phyloP scores from a whole-genome alignment of 2,797 vertebrate genomes.

The Carapus acus region DNA sequence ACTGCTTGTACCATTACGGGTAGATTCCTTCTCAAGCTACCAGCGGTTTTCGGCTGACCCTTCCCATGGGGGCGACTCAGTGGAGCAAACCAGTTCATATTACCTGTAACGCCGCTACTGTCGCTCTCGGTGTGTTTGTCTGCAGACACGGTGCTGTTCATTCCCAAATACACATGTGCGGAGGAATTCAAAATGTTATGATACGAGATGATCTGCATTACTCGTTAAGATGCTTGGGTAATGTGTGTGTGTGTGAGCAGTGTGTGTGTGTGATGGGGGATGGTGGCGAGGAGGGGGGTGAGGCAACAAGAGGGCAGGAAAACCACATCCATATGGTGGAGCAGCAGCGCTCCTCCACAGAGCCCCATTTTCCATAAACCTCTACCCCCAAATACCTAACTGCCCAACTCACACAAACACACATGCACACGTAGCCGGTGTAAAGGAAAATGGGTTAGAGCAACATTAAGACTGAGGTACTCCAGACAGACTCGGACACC shows the following conservation, averaged over 20 bases:
- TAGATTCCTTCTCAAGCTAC: slow-evolving; percentile 33
- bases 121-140: slow-evolving; percentile 46
- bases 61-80: slow-evolving; percentile 37
- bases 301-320: slow-evolving; percentile 50
- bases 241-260: slow-evolving; percentile 48
- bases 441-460: slow-evolving; percentile 57
- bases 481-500: slow-evolving; percentile 47
- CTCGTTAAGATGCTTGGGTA: slow-evolving; percentile 54
- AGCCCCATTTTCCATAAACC: slow-evolving; percentile 60
- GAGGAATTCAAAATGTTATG: slow-evolving; percentile 52
- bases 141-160: slow-evolving; percentile 31
- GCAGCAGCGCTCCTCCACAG: slow-evolving; percentile 39
- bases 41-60: slow-evolving; percentile 31
- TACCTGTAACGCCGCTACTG: slow-evolving; percentile 50
- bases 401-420: slow-evolving; percentile 26
- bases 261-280: slow-evolving; percentile 35
- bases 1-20: slow-evolving; percentile 2
- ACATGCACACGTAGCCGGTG: slow-evolving; percentile 48
- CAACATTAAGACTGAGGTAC: slow-evolving; percentile 43
- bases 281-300: slow-evolving; percentile 13
- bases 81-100: slow-evolving; percentile 34
- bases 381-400: slow-evolving; percentile 57
- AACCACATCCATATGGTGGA: slow-evolving; percentile 70
- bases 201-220: slow-evolving; percentile 52
- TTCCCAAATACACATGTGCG: slow-evolving; percentile 30